Evolutionary conservation across 30 jellyfish, hydroid and myxozoan genomes (phyloP).

Genomic region (Rhopilema esculentum): DNA sequence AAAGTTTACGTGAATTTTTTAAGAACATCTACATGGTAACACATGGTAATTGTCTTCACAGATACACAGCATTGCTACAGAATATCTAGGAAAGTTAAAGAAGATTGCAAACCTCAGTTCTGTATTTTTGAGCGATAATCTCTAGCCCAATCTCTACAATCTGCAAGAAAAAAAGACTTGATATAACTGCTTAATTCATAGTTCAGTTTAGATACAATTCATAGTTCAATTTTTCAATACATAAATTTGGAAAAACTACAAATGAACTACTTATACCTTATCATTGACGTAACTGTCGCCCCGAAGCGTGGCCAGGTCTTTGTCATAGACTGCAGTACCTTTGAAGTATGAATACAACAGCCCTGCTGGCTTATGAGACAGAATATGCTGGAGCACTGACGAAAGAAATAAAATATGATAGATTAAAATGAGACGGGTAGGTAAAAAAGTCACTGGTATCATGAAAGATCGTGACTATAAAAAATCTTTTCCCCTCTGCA

Average conservation of each 20-base stretch:
- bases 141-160: background rate
- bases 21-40: background rate
- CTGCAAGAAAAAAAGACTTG: background rate
- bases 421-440: background rate
- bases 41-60: background rate
- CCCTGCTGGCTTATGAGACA: background rate
- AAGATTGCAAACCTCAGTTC: background rate
- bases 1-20: background rate
- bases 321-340: background rate
- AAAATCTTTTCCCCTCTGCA: background rate
- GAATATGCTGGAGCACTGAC: background rate
- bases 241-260: background rate
- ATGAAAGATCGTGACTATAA: background rate
- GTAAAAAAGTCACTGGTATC: background rate
- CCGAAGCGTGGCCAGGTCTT: background rate
- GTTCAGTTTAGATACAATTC: background rate
- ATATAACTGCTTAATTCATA: background rate
- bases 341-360: background rate
- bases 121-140: background rate
- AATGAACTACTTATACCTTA: background rate
- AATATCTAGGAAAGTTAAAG: background rate
- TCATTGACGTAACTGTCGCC: background rate
- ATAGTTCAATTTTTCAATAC: background rate
- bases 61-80: background rate
- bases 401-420: background rate